Percentiles rank a stretch among this genome's conserved stretches.
Evolutionary conservation across 2,797 vertebrate species (phyloP).

Genomic region (Telmatherina bonti): DNA sequence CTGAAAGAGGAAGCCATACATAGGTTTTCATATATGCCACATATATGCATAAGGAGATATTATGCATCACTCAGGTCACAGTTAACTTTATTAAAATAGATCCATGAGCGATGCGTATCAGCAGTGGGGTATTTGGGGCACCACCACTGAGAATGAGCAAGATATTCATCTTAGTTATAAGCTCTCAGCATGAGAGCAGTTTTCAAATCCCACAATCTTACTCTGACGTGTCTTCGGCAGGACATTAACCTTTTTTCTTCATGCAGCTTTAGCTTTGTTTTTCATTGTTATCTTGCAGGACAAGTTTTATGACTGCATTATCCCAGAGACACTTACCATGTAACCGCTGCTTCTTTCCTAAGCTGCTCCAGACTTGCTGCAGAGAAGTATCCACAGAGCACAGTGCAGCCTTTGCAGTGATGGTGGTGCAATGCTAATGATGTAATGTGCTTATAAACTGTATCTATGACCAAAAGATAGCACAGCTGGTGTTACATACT

Average conservation of each 20-base stretch:
- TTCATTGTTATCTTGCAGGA: neutral
- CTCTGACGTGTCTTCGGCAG: slow-evolving; percentile 11
- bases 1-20: neutral
- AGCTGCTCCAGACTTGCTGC: neutral
- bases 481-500: neutral
- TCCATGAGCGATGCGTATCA: neutral
- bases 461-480: neutral
- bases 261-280: neutral
- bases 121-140: slow-evolving; percentile 7
- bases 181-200: slow-evolving; percentile 5
- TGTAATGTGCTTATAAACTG: neutral
- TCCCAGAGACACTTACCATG: slow-evolving; percentile 6
- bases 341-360: neutral
- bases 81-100: slow-evolving; percentile 13
- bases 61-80: slow-evolving; percentile 5
- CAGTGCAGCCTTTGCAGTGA: neutral
- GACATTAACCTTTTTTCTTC: neutral
- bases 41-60: slow-evolving; percentile 1
- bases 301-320: neutral
- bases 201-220: slow-evolving; percentile 14
- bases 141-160: neutral
- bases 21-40: neutral
- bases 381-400: slow-evolving; percentile 3
- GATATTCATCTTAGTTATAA: slow-evolving; percentile 5
- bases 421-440: neutral